These are phyloP conservation scores for Adelosebastes latens DNA, from an alignment of 2,797 vertebrate genomes.

Conservation along the genomic window DNA sequence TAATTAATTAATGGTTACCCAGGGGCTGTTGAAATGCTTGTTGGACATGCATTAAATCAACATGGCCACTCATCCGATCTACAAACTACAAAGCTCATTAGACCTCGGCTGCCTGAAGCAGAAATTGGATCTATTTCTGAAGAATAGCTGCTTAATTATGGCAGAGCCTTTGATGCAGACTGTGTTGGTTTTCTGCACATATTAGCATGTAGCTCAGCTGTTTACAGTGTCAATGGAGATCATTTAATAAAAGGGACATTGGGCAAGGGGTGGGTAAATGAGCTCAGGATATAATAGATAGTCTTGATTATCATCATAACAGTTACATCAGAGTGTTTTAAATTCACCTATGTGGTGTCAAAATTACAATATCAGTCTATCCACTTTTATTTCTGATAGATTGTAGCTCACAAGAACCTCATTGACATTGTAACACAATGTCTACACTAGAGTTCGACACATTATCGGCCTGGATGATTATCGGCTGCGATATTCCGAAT, in stretches of 20 bases:
- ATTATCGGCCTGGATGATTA: no score
- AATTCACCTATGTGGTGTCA: not conserved
- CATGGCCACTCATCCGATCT: constrained; percentile 6
- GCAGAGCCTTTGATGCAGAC: constrained; percentile 28
- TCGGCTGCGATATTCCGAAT: no score
- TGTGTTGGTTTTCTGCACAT: not conserved
- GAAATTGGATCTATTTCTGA: constrained; percentile 2
- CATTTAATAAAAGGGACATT: constrained; percentile 2
- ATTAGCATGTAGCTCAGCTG: constrained; percentile 25
- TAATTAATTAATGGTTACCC: constrained; percentile 29
- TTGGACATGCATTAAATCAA: constrained; percentile 35
- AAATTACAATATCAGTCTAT: not conserved
- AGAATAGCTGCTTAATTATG: constrained; percentile 40
- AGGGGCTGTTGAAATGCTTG: constrained; percentile 1
- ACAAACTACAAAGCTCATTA: constrained; percentile 40
- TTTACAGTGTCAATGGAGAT: constrained; percentile 8
- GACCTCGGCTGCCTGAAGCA: not conserved
- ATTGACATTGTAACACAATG: no score
- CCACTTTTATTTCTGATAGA: not conserved
- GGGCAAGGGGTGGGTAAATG: not conserved
- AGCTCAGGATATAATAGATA: not conserved
- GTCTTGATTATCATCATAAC: not conserved
- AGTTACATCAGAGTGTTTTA: not conserved
- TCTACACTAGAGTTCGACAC: no score
- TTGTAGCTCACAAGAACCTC: not conserved